These are phyloP conservation scores for Hanleya hanleyi DNA, from an alignment of 2,888 invertebrate genomes.

Conservation along the genomic window DNA sequence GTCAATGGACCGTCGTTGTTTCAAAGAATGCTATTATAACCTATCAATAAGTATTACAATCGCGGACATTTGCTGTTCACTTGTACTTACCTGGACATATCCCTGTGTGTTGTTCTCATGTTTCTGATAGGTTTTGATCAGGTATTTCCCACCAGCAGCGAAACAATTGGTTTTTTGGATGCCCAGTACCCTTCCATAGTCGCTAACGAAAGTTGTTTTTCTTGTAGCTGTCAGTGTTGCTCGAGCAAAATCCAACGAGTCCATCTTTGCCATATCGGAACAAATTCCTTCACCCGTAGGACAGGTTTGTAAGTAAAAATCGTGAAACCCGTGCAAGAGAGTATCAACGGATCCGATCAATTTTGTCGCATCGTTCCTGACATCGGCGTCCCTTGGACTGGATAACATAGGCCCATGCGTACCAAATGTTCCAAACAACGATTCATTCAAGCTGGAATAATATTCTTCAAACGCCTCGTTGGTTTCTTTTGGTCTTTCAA, in stretches of 20 bases:
- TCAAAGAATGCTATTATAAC: too few relatives aligned
- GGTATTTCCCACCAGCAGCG: not conserved
- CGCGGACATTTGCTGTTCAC: too few relatives aligned
- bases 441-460: not conserved
- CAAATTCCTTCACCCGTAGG: constrained; percentile 41
- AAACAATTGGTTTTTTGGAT: not conserved
- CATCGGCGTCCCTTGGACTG: not conserved
- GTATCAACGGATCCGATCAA: constrained; percentile 50
- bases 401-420: not conserved
- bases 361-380: constrained; percentile 33
- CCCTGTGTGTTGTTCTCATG: not conserved
- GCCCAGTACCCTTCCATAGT: not conserved
- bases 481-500: not conserved
- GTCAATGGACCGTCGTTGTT: too few relatives aligned
- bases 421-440: not conserved
- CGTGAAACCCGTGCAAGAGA: constrained; percentile 46
- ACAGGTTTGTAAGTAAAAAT: constrained; percentile 38
- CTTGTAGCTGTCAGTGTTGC: not conserved
- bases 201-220: not conserved
- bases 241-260: not conserved
- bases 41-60: too few relatives aligned
- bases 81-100: not conserved
- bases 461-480: not conserved
- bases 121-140: not conserved
- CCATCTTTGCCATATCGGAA: constrained; percentile 33